Percentiles rank a stretch among this genome's conserved stretches.
Conservation (phyloP, 2,113 vertebrate species). For the Eulacestoma nigropectus region DNA sequence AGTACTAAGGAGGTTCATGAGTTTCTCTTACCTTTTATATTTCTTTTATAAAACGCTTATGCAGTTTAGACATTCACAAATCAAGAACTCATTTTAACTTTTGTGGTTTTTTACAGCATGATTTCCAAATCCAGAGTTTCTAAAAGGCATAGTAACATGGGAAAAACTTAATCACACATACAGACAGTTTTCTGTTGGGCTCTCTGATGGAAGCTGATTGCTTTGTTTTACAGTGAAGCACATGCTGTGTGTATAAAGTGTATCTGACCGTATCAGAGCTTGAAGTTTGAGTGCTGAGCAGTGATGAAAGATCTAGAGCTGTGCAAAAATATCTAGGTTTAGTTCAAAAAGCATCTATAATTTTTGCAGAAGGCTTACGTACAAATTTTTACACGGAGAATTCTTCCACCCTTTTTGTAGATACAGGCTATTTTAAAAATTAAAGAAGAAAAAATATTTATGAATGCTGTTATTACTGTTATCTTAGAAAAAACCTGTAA, state of each 20-base stretch:
- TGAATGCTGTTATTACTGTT: not conserved
- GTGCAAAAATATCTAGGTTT: not conserved
- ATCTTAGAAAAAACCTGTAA: not conserved
- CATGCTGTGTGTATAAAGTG: not conserved
- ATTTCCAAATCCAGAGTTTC: not conserved
- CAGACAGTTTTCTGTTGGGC: not conserved
- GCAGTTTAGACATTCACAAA: not conserved
- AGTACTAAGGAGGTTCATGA: constrained; percentile 15
- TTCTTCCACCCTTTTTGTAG: not conserved
- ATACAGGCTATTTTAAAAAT: not conserved
- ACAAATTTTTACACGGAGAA: not conserved
- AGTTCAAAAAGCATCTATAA: not conserved
- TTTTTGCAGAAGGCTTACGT: not conserved
- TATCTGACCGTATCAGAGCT: not conserved
- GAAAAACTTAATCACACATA: not conserved
- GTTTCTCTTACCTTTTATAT: not conserved
- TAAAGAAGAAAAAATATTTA: not conserved
- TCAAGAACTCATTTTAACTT: not conserved
- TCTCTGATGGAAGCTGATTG: not conserved
- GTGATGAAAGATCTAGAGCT: not conserved
- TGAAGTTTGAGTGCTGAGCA: not conserved
- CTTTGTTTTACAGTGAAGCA: not conserved
- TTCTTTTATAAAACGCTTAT: constrained; percentile 33
- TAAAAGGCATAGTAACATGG: not conserved
- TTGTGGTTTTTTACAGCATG: not conserved